A percentile compares a stretch with the other conserved stretches of the same genome.
phyloP scores from a whole-genome alignment of 2,113 vertebrate genomes.

The Odocoileus hemionus region DNA sequence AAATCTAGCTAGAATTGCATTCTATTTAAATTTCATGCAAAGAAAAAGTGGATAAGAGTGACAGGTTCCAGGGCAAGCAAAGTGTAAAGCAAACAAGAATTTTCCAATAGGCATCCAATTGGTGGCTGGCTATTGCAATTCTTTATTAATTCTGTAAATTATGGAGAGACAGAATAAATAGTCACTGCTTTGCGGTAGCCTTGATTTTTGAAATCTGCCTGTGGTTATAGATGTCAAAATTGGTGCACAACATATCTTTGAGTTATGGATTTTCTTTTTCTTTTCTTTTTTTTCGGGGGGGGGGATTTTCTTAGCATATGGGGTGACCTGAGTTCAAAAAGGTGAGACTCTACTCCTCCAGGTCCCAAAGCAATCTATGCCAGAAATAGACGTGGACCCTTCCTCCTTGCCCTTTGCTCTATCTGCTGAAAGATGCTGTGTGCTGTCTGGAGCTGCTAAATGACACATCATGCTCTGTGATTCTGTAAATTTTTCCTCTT shows the following conservation, averaged over 20 bases:
- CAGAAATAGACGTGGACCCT: not conserved
- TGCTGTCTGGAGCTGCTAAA: not conserved
- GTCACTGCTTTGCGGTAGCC: not conserved
- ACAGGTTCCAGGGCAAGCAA: not conserved
- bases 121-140: not conserved
- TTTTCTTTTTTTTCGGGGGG: too few relatives aligned
- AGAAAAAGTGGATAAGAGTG: not conserved
- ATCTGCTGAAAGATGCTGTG: not conserved
- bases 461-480: not conserved
- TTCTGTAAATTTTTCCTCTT: not conserved
- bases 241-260: not conserved
- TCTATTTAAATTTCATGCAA: constrained; percentile 56
- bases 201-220: not conserved
- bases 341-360: not conserved
- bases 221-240: constrained; percentile 6
- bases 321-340: not conserved
- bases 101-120: not conserved
- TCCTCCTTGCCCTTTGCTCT: not conserved
- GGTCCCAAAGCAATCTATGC: not conserved
- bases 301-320: not conserved
- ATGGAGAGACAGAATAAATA: not conserved
- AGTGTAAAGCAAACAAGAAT: not conserved
- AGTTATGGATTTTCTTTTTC: not conserved
- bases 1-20: constrained; percentile 21
- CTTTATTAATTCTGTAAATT: not conserved